Base-by-base conservation (phyloP, 2,113 vertebrate genomes). In the Prochilodus magdalenae region DNA sequence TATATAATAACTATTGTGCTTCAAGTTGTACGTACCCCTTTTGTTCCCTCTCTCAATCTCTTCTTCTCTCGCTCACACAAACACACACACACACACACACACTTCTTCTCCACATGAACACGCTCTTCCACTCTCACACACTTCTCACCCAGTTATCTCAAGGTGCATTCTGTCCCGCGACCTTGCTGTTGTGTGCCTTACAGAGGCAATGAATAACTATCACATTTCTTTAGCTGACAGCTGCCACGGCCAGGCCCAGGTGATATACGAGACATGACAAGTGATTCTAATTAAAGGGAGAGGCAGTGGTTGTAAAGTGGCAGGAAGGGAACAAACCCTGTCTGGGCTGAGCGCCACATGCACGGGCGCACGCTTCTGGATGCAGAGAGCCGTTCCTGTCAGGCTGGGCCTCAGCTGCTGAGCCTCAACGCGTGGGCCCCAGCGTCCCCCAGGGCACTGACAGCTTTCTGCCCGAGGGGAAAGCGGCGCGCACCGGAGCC, bases 211-310 rank as follows among this genome's bases (percentile, higher is more conserved):
- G 94, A 94, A 94, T 94, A 94, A 94, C 92, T 94, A 94, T 94
- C 92, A 90, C 92, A 93, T 94, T 94, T 91, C 92, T 88, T 91
- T 92, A 88, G 91, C 91, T 94, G 94, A 94, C 94, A 94, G 94
- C 92, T 95, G 94, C 93, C 94, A 94, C 91, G 89, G 88, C 89
- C 90, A 87, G 90, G 92, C 90, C 83, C 91, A 92, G 92, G 93
- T 94, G 94, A 94, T 94, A 92, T 93, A 95, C 91, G 87, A 93
- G 93, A 95, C 94, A 93, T 93, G 94, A 94, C 93, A 94, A 93
- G 92, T 93, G 91, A 93, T 93, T 94, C 92, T 93, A 94, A 95
- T 94, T 94, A 95, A 94, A 94, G 90, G 89, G 91, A 91, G 92
- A 92, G 91, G 90, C 91, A 86, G 90, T 89, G 91, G 90, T 93